A percentile compares a stretch with the other conserved stretches of the same genome.
Evolutionary conservation across 2,113 vertebrate genomes (phyloP).

Genomic region (Excalfactoria chinensis): DNA sequence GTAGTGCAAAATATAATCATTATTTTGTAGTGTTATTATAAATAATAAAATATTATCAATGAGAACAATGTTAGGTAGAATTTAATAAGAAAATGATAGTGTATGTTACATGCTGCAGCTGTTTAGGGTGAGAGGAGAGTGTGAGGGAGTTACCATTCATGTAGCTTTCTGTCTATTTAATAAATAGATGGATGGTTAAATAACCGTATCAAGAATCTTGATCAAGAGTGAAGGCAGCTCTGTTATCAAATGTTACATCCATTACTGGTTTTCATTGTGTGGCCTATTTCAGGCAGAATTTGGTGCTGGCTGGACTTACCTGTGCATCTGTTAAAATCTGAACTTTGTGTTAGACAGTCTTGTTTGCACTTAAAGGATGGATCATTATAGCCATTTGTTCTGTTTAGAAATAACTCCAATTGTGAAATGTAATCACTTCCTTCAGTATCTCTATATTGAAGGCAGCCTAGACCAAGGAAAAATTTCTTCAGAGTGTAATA

Average conservation of each 20-base stretch:
- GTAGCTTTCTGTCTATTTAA: too few relatives aligned
- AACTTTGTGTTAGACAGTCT: background rate
- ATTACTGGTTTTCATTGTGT: background rate
- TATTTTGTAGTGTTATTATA: background rate
- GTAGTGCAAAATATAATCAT: background rate
- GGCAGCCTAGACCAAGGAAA: background rate
- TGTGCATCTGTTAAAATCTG: background rate
- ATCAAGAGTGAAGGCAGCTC: background rate
- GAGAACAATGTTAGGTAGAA: background rate
- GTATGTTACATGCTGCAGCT: background rate
- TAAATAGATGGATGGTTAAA: background rate
- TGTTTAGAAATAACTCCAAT: background rate
- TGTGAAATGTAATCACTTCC: background rate
- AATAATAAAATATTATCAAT: background rate
- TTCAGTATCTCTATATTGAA: background rate
- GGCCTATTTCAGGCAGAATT: background rate
- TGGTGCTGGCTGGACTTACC: background rate
- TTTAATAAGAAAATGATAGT: background rate
- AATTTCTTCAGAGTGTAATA: background rate
- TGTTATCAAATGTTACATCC: background rate
- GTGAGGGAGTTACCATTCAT: background rate
- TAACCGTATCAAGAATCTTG: background rate
- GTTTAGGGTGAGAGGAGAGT: background rate
- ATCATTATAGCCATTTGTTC: background rate
- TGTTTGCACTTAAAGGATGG: conserved; percentile 9